phyloP scores from a whole-genome alignment of 2,113 vertebrate genomes.

The Pygoscelis adeliae region DNA sequence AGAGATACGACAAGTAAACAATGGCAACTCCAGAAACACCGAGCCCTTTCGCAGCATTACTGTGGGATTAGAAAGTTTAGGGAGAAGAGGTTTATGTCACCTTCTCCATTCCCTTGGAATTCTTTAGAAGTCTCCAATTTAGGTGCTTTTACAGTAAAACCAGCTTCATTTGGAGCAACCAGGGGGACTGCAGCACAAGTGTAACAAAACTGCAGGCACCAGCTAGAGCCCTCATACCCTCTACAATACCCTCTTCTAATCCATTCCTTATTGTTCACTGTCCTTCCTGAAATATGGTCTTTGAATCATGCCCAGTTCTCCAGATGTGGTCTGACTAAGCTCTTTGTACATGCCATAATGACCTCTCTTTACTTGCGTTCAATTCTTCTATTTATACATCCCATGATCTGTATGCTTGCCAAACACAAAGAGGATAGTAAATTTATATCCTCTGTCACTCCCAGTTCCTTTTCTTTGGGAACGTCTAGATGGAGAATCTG shows the following conservation, averaged over 20 bases:
- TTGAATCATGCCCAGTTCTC: constrained; percentile 51
- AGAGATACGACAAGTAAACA: background rate
- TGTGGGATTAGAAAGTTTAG: background rate
- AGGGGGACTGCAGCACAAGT: background rate
- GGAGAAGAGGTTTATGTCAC: background rate
- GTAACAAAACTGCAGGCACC: background rate
- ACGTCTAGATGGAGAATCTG: background rate
- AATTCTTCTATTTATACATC: constrained; percentile 62
- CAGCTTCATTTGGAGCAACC: background rate
- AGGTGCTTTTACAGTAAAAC: background rate
- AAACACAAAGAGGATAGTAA: constrained; percentile 29
- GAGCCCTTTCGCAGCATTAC: background rate
- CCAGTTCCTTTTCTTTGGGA: constrained; percentile 23
- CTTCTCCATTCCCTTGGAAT: background rate
- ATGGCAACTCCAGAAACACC: background rate
- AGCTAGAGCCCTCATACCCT: background rate
- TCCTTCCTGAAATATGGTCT: constrained; percentile 57
- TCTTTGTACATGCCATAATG: constrained; percentile 62
- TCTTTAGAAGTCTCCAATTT: background rate
- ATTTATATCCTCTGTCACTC: constrained; percentile 37
- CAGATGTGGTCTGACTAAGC: constrained; percentile 62
- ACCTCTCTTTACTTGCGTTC: constrained; percentile 7
- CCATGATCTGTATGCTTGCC: constrained; percentile 35
- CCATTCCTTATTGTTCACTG: constrained; percentile 49
- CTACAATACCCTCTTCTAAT: constrained; percentile 29